Evolutionary conservation across 1,140 invertebrate genomes (phyloP).

Genomic region (Coelopa frigida): DNA sequence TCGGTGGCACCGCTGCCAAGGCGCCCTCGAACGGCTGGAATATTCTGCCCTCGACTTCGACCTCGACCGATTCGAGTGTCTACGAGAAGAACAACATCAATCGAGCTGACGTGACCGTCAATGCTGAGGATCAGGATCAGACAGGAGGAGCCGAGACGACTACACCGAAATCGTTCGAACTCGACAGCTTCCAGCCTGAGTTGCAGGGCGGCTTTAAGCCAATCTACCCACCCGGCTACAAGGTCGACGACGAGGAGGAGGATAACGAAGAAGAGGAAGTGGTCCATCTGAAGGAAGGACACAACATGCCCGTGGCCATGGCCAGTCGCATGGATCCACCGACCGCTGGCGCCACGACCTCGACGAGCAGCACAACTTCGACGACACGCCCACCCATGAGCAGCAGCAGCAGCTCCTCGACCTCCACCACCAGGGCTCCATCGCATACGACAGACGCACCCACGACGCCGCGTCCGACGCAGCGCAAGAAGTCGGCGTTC

Average conservation of each 20-base stretch:
- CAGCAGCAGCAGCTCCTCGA: constrained; percentile 13
- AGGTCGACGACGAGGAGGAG: constrained; percentile 16
- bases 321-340: constrained; percentile 17
- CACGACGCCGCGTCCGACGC: constrained; percentile 15
- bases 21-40: constrained; percentile 53
- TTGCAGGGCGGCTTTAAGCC: constrained; percentile 63
- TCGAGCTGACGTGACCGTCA: constrained; percentile 26
- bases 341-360: constrained; percentile 2
- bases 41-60: constrained; percentile 49
- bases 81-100: constrained; percentile 39
- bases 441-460: background rate
- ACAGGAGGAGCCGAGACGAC: constrained; percentile 20
- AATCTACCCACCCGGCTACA: constrained; percentile 48
- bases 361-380: constrained; percentile 14
- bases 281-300: constrained; percentile 7
- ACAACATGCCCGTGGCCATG: constrained; percentile 23
- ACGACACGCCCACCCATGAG: constrained; percentile 14
- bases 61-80: constrained; percentile 19
- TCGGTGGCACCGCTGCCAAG: constrained; percentile 42
- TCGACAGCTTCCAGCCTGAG: constrained; percentile 62
- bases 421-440: constrained; percentile 16
- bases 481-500: constrained; percentile 30
- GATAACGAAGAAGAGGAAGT: constrained; percentile 13
- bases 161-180: constrained; percentile 48
- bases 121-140: constrained; percentile 21